These are phyloP conservation scores for Perca fluviatilis DNA, from an alignment of 2,113 vertebrate species.

Conservation along the genomic window DNA sequence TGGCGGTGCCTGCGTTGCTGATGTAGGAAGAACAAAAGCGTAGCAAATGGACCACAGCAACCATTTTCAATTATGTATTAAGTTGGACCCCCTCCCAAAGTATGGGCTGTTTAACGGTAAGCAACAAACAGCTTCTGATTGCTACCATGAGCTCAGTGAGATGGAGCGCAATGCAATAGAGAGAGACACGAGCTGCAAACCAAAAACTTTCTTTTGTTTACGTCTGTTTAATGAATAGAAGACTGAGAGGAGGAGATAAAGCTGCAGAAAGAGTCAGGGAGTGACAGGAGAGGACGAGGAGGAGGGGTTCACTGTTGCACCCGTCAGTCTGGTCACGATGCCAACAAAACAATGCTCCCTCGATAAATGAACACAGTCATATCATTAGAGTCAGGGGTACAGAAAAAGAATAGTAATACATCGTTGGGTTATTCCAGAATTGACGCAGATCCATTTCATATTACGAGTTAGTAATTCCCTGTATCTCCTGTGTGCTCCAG, in stretches of 20 bases:
- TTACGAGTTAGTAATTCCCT: background rate
- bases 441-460: background rate
- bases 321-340: slow-evolving; percentile 20
- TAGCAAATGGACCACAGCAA: slow-evolving; percentile 77
- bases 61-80: slow-evolving; percentile 81
- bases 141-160: slow-evolving; percentile 61
- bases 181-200: slow-evolving; percentile 33
- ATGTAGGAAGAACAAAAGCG: slow-evolving; percentile 77
- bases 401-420: background rate
- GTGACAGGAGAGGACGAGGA: slow-evolving; percentile 16
- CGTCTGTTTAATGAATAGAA: slow-evolving; percentile 67
- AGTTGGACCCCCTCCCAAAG: slow-evolving; percentile 58
- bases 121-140: slow-evolving; percentile 75
- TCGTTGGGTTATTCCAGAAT: background rate
- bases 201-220: slow-evolving; percentile 62
- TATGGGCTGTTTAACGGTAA: slow-evolving; percentile 70
- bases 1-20: slow-evolving; percentile 61
- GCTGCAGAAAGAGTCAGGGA: slow-evolving; percentile 31
- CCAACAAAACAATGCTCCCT: background rate
- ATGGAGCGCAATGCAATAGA: slow-evolving; percentile 42
- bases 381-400: background rate
- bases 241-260: slow-evolving; percentile 69
- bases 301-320: slow-evolving; percentile 9
- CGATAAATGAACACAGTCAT: background rate
- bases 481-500: background rate